A percentile compares a stretch with the other conserved stretches of the same genome.
Conservation (phyloP, 2,113 vertebrate genomes). For the Peromyscus polionotus region DNA sequence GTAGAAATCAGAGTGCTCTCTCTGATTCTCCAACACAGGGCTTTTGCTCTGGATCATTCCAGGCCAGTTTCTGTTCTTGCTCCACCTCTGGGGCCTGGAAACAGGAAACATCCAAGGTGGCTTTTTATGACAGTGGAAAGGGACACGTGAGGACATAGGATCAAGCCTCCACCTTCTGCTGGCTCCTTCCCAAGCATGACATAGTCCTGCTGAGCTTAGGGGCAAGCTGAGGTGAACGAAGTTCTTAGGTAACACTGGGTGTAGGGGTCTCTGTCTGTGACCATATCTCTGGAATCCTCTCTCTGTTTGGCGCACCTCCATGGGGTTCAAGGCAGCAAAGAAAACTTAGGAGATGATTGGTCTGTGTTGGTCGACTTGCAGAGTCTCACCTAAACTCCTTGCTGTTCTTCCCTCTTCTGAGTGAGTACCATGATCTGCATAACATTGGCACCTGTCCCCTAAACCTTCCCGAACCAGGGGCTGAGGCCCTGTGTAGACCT, state of each 20-base stretch:
- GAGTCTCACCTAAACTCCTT: background rate
- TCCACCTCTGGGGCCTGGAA: constrained; percentile 3
- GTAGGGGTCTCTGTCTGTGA: too few species aligned
- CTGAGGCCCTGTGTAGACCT: too few species aligned
- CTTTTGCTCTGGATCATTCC: background rate
- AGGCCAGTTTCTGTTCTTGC: background rate
- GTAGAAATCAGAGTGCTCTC: constrained; percentile 48
- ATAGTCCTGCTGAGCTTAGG: background rate
- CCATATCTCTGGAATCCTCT: background rate
- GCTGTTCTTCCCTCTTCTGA: background rate
- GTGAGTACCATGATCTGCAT: background rate
- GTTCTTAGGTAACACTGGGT: background rate
- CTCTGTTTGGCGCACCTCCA: background rate
- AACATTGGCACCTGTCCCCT: background rate
- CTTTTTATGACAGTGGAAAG: constrained; percentile 54
- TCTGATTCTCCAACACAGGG: constrained; percentile 29
- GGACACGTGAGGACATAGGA: constrained; percentile 4
- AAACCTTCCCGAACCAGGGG: background rate
- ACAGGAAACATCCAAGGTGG: constrained; percentile 60
- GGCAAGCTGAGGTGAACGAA: background rate
- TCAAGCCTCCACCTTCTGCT: background rate
- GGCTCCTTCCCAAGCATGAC: background rate
- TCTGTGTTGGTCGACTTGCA: background rate
- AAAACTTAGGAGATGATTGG: background rate
- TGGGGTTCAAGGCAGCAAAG: background rate